Evolutionary conservation across 2,797 vertebrate genomes (phyloP).

Genomic region (Thamnophis elegans): DNA sequence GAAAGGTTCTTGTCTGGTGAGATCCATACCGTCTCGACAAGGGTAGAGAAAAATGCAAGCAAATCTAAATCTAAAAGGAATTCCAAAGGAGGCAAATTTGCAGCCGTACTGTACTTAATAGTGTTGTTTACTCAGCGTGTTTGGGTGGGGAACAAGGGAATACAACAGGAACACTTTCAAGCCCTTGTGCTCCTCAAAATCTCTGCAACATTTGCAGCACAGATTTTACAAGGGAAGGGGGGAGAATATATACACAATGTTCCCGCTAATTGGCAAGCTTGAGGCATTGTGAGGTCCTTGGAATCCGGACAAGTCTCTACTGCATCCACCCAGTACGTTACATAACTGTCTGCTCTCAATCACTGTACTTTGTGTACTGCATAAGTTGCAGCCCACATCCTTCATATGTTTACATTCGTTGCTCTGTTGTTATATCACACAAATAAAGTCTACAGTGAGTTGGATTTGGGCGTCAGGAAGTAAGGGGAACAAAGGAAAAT

Average conservation of each 20-base stretch:
- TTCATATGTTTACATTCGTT: slow-evolving; percentile 12
- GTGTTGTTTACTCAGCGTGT: not conserved
- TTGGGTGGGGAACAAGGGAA: not conserved
- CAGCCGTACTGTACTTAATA: not conserved
- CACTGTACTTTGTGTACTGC: slow-evolving; percentile 24
- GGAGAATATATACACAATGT: slow-evolving; percentile 19
- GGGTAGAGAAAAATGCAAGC: not conserved
- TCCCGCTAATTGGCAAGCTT: slow-evolving; percentile 34
- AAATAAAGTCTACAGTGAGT: slow-evolving; percentile 7
- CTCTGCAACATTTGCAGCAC: slow-evolving; percentile 11
- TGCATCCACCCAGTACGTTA: slow-evolving; percentile 39
- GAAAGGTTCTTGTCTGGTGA: not conserved
- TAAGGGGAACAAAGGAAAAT: not conserved
- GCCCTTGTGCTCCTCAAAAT: not conserved
- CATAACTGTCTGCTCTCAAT: slow-evolving; percentile 42
- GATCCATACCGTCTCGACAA: not conserved
- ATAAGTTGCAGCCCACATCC: not conserved
- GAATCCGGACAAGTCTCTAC: slow-evolving; percentile 52
- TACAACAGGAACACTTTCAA: slow-evolving; percentile 3
- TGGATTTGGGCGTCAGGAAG: slow-evolving; percentile 34
- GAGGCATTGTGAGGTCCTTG: slow-evolving; percentile 36
- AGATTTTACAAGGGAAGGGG: not conserved
- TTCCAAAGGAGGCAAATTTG: not conserved
- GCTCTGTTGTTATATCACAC: slow-evolving; percentile 27
- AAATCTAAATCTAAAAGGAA: not conserved